Percentiles rank a stretch among this genome's conserved stretches.
phyloP scores from a whole-genome alignment of 2,888 invertebrate genomes.

The Tortrix viridana region DNA sequence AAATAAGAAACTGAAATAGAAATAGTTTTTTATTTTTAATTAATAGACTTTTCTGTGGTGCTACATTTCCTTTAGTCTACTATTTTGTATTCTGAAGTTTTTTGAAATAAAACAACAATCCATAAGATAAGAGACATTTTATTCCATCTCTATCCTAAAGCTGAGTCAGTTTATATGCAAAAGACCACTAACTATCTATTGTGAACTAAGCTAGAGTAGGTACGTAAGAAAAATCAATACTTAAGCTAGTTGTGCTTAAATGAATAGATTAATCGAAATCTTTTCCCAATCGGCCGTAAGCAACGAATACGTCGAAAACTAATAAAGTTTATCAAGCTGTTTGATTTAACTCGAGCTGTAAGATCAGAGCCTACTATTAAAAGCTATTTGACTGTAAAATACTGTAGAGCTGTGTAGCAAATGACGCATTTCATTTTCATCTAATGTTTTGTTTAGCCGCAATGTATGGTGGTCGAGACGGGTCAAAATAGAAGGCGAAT shows the following conservation, averaged over 20 bases:
- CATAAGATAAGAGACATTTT: no score
- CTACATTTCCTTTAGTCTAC: no score
- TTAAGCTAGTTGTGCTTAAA: conserved; percentile 52
- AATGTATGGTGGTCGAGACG: conserved; percentile 66
- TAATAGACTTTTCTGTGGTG: no score
- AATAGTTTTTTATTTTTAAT: no score
- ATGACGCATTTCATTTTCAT: conserved; percentile 63
- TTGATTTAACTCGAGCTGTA: conserved; percentile 22
- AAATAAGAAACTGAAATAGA: no score
- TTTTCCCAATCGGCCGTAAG: conserved; percentile 38
- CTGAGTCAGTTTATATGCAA: conserved; percentile 1
- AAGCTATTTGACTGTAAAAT: conserved; percentile 14
- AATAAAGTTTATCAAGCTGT: conserved; percentile 28
- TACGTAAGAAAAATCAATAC: conserved; percentile 74
- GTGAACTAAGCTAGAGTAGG: conserved; percentile 58
- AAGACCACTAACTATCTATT: conserved; percentile 55
- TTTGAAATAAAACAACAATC: no score
- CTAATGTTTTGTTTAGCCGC: conserved; percentile 69
- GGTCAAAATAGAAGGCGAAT: conserved; percentile 75
- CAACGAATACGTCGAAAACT: conserved; percentile 6
- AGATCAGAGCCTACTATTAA: conserved; percentile 11
- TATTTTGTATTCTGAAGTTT: no score
- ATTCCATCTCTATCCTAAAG: not conserved
- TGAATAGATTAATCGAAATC: conserved; percentile 39
- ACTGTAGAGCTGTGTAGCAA: conserved; percentile 28